Conservation (phyloP, 2,113 vertebrate species). For the Trogon melanurus region DNA sequence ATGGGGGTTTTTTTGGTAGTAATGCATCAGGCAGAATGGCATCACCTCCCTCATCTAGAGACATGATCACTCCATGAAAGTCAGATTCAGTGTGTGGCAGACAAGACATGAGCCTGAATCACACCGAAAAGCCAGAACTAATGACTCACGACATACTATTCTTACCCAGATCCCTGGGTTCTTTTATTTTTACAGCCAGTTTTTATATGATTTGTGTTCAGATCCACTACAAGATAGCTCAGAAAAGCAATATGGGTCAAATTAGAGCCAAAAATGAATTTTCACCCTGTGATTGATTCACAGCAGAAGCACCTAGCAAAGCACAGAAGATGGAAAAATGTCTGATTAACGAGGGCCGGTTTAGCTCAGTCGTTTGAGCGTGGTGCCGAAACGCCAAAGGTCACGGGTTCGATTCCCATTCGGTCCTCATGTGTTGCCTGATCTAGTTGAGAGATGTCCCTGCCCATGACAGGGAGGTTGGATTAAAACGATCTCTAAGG, state of each 20-base stretch:
- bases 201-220: constrained; percentile 1
- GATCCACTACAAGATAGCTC: neutral
- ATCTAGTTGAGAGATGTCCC: too few relatives aligned
- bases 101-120: constrained; percentile 21
- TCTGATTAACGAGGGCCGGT: neutral
- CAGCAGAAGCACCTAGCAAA: neutral
- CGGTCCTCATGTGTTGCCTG: too few relatives aligned
- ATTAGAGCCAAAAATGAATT: neutral
- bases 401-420: too few relatives aligned
- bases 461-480: too few relatives aligned
- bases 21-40: neutral
- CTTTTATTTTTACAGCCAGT: neutral
- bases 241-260: neutral
- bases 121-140: constrained; percentile 11
- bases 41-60: neutral
- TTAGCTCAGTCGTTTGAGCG: too few relatives aligned
- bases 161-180: neutral
- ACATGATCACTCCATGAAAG: neutral
- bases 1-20: neutral
- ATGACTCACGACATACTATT: constrained; percentile 21
- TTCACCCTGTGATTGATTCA: neutral
- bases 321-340: neutral
- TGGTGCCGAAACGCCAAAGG: too few relatives aligned
- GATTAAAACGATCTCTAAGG: too few relatives aligned
- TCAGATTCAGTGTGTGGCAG: constrained; percentile 2